Evolutionary conservation across 2,113 vertebrate species (phyloP), one percentile per base, ranked within the genome.

Genomic region (Galbula dea): DNA sequence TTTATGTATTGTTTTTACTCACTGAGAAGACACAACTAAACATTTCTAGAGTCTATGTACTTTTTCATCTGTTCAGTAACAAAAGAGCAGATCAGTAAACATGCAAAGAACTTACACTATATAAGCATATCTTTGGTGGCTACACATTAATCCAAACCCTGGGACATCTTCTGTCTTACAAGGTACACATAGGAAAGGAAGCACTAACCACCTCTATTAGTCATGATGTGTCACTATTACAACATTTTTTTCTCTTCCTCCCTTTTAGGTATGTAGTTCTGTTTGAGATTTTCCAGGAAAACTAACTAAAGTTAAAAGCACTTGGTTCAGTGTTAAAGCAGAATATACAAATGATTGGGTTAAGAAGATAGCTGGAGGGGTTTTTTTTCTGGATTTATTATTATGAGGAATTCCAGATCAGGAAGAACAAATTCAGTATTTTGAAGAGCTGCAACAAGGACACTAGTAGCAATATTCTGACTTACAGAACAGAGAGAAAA

Each of bases 41-140:
- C 29, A 43, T 36, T 87, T 85, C 52, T 63, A 59, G 37, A 74
- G 37, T 9, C 26, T 36, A 10, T 11, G 14, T 65, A 76, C 49
- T 20, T 43, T 75, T 89, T 68, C 30, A 19, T 52, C 27, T 22
- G 18, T 20, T 80, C 48, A 26, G 24, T 83, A 58, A 39, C 12
- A 55, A 39, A 88, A 32, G 6, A 49, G 29, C 0, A 0, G 3
- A 12, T 48, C 22, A 2, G 0, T 9, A 83, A 76, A 78, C 3
- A 68, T 11, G 21, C n/a, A 39, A 49, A 71, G 46, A 81, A 58
- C 23, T 67, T 22, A 43, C 0, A 59, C 8, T 8, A 23, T 5
- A 0, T 7, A 83, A 43, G 18, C 11, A 74, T 24, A 16, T 24
- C 41, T 94, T 65, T 43, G 65, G 71, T 17, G 39, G n/a, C 54